These are phyloP conservation scores for Phyto melanocephala DNA, from an alignment of 2,888 invertebrate species.

Conservation along the genomic window DNA sequence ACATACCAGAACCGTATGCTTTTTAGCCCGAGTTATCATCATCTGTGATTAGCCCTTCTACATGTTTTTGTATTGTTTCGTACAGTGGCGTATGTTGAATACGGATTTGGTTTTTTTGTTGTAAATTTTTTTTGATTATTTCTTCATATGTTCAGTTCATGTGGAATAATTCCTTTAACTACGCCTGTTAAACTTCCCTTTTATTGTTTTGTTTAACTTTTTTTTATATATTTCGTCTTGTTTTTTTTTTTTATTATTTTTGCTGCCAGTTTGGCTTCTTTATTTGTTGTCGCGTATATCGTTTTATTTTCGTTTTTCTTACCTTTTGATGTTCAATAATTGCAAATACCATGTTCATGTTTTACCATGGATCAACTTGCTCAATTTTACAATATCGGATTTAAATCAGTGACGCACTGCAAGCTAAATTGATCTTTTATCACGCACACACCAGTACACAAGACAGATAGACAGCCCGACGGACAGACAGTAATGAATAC, in stretches of 20 bases:
- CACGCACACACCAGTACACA: conserved; percentile 65
- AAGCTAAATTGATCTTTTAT: conserved; percentile 78
- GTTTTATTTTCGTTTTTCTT: not conserved
- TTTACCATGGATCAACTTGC: conserved; percentile 73
- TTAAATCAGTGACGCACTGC: conserved; percentile 76
- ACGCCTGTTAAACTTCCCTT: conserved; percentile 54
- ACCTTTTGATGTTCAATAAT: conserved; percentile 76
- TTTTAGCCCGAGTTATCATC: too few relatives aligned
- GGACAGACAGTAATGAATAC: not conserved
- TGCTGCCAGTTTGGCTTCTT: conserved; percentile 39
- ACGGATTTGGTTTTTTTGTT: not conserved
- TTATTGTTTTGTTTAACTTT: conserved; percentile 30
- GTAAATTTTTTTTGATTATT: conserved; percentile 26
- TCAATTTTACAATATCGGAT: conserved; percentile 73
- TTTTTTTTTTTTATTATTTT: not conserved
- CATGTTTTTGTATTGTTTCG: not conserved
- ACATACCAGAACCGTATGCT: too few relatives aligned
- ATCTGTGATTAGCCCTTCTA: not conserved
- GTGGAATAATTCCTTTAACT: conserved; percentile 56
- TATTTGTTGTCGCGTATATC: not conserved
- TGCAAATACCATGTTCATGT: conserved; percentile 77
- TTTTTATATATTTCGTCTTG: not conserved
- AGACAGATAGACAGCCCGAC: not conserved
- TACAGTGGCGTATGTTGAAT: conserved; percentile 40
- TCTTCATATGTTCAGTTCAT: conserved; percentile 31